Evolutionary conservation across 2,888 invertebrate species (phyloP), one percentile per base, ranked within the genome.

Genomic region (Cremastobaeus sp.): DNA sequence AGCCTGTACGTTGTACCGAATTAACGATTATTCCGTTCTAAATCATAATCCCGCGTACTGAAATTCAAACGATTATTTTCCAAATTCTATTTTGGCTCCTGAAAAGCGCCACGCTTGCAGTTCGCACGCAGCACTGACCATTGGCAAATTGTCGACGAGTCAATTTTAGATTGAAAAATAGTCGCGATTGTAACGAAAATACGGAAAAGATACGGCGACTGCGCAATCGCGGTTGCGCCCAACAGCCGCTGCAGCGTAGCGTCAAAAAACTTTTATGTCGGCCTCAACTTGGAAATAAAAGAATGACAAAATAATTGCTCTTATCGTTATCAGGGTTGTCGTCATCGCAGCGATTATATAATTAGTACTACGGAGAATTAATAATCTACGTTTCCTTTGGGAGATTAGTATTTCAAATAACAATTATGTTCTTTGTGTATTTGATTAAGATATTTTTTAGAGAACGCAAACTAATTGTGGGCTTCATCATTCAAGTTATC

Each of bases 21-120:
- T 76, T 79, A 64, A 48, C 81, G 82, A 83, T 83, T 81, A 83
- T 82, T 82, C 81, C 77, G 69, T 78, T 79, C 78, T 83, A 83
- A 83, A 83, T 83, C 83, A 83, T 83, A 81, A 82, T 82, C 55
- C 57, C 59, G 18, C 55, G 34, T 12, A 52, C 35, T 14, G 32
- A 47, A 59, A 74, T 66, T 20, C 30, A 41, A 55, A 62, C 57
- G 62, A 65, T 65, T 52, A 60, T 69, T 69, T 74, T 69, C 59
- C 30, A 35, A 62, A 73, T 43, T 43, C 66, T 57, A 66, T 66
- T 66, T 57, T 66, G 11, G 34, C 37, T n/a, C 34, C 5, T 17
- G 48, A 21, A 65, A 47, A 47, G 45, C 47, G 39, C 37, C 28
- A 17, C 32, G 60, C 32, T 47, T 18, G 11, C 25, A 15, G 30